Evolutionary conservation across 92 coral and sea anemone genomes (phyloP), one percentile per base, ranked within the genome.

Genomic region (Phenganax marumi): DNA sequence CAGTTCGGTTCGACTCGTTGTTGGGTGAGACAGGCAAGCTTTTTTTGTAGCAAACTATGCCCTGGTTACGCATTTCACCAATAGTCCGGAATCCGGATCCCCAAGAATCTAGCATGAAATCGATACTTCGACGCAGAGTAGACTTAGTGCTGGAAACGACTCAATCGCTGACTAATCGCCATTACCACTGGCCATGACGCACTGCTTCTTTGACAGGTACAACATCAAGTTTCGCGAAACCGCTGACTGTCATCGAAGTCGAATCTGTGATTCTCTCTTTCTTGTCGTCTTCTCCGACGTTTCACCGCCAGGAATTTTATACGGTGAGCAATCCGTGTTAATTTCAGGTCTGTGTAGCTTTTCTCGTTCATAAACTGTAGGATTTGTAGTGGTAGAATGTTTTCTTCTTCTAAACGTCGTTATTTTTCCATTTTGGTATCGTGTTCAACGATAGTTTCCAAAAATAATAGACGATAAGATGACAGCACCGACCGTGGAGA

Each of bases 401-500:
- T 61, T 60, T 78, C 58, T 8, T 7, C 0, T 58, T 25, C 48
- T 65, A 8, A 62, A 78, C 14, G 13, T 61, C 7, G 7, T 3
- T 62, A 25, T 63, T 21, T 61, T 61, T 77, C 12, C 17, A 72
- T 19, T 71, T 72, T 72, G 43, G 65, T 8, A 33, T 16, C 53
- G 17, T 57, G 51, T 39, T 22, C 54, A 77, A 77, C 39, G 22
- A 77, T 55, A 25, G 49, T 62, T 78, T 78, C 26, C 60, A 16
- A 17, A n/a, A 43, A 43, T 3, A 61, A 78, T 18, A 26, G 22
- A n/a, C 83, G 14, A 72, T 19, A 72, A 43, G 1, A 78, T 78
- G 98, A 95, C 93, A 97, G 82, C 98, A 33, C 98, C 98, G 55
- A 95, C 98, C 57, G 98, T 95, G 21, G 97, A 92, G 78, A 95